Percentiles rank a stretch among this genome's conserved stretches.
phyloP scores from a whole-genome alignment of 1,140 invertebrate species.

The Drosophila grimshawi region DNA sequence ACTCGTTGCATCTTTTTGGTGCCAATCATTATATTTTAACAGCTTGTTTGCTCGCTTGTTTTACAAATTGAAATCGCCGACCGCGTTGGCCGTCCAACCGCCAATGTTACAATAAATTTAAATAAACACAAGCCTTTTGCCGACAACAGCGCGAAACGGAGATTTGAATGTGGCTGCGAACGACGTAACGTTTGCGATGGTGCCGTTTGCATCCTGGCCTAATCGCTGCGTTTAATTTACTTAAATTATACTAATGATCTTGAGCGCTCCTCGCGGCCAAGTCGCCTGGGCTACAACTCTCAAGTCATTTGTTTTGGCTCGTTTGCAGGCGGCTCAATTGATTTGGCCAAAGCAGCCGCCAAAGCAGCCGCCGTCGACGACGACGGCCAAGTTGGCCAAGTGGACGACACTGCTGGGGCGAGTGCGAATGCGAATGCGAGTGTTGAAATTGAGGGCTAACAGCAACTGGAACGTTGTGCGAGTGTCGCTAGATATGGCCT shows the following conservation, averaged over 20 bases:
- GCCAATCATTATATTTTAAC: conserved; percentile 83
- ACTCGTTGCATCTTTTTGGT: conserved; percentile 43
- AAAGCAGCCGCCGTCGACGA: conserved; percentile 59
- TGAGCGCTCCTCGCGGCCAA: conserved; percentile 53
- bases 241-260: conserved; percentile 84
- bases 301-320: conserved; percentile 79
- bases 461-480: conserved; percentile 42
- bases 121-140: conserved; percentile 78
- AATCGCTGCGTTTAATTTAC: conserved; percentile 84
- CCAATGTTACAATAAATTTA: conserved; percentile 83
- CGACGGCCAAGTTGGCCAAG: conserved; percentile 27
- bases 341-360: conserved; percentile 81
- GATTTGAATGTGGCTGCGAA: conserved; percentile 9
- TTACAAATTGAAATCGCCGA: conserved; percentile 83
- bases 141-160: conserved; percentile 29
- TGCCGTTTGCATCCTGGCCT: conserved; percentile 73
- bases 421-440: conserved; percentile 66
- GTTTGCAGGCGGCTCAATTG: conserved; percentile 81
- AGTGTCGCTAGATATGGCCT: conserved; percentile 82
- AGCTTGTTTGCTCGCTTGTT: conserved; percentile 83
- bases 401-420: conserved; percentile 4
- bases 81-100: conserved; percentile 18
- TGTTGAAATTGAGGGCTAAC: conserved; percentile 63
- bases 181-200: conserved; percentile 22
- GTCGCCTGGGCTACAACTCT: conserved; percentile 39